Conservation (phyloP, 2,888 invertebrate genomes). For the Yponomeuta evonymella region DNA sequence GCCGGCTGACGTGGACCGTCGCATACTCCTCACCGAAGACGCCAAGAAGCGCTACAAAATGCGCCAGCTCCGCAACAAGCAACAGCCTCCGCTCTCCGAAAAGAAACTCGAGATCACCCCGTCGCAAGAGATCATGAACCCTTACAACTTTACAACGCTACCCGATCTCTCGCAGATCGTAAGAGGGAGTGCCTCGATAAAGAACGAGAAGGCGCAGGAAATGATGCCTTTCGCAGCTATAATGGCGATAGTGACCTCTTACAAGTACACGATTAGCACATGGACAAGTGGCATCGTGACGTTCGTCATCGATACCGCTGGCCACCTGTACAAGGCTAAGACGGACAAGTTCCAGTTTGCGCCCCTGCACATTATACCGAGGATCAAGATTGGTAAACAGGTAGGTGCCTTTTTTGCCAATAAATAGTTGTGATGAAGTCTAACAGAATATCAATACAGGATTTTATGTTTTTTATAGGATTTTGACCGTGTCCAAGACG, state of each 20-base stretch:
- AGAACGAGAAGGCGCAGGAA: constrained; percentile 39
- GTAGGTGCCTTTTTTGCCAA: constrained; percentile 28
- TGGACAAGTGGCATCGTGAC: constrained; percentile 78
- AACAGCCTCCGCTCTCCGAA: constrained; percentile 53
- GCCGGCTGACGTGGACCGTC: constrained; percentile 48
- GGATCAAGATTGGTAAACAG: constrained; percentile 75
- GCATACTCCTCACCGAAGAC: constrained; percentile 56
- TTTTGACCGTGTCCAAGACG: too few relatives aligned
- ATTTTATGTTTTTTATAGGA: too few relatives aligned
- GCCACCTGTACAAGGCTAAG: constrained; percentile 57
- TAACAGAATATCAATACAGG: neutral
- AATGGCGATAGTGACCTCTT: constrained; percentile 78
- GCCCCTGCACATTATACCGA: constrained; percentile 76
- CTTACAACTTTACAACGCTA: constrained; percentile 74
- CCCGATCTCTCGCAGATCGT: constrained; percentile 79
- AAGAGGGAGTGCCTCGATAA: constrained; percentile 63
- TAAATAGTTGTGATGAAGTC: too few relatives aligned
- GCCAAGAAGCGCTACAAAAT: constrained; percentile 52
- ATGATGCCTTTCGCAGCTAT: constrained; percentile 74
- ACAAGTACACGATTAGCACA: constrained; percentile 75
- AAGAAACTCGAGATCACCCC: constrained; percentile 37
- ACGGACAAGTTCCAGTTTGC: constrained; percentile 60
- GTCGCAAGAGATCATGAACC: constrained; percentile 71
- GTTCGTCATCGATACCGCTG: constrained; percentile 71
- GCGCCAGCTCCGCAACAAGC: constrained; percentile 53